Base-by-base conservation (phyloP, 1,140 invertebrate species). In the Drosophila lacteicornis region DNA sequence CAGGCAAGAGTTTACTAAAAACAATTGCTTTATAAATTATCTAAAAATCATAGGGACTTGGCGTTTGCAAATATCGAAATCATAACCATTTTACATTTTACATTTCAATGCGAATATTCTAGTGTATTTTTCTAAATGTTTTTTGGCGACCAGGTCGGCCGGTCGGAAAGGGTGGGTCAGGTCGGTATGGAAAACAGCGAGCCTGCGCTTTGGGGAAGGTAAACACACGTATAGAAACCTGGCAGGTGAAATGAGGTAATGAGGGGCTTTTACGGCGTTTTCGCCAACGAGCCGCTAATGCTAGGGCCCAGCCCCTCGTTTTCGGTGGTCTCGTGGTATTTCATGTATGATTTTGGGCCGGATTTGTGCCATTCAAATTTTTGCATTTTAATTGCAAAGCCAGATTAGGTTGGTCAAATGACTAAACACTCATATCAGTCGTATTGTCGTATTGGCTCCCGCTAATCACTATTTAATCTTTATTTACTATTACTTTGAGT, bases 251-350 rank as follows among this genome's bases (percentile, higher is more conserved):
- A 56, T 56, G 53, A 22, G 53, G 53, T n/a, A 79, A 73, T 80
- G 43, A 59, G 50, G 49, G 57, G 33, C 22, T 65, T 47, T 42
- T 25, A 15, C 57, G 46, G 46, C 62, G 40, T 53, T 78, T 77
- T 78, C 49, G 79, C 50, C 79, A 79, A 84, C 75, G 76, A 84
- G 77, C 58, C 73, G 81, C 50, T 80, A 84, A 84, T 85, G 82
- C 65, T 60, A 63, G n/a, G 17, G 77, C 30, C 42, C 63, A 66
- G 63, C 69, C 63, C 47, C 56, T 42, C 13, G 22, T 3, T 38
- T 46, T 59, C 38, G 30, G 43, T 58, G 43, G 33, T 33, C 13
- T 46, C 27, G 27, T 30, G 60, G 46, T 40, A 46, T 61, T 71
- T 55, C 19, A 55, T 7, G 27, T 22, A 42, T 33, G 66, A 61